Evolutionary conservation across 37 sponge, comb jelly and placozoan genomes (phyloP).

Genomic region (Halisarca cf. caerulea): DNA sequence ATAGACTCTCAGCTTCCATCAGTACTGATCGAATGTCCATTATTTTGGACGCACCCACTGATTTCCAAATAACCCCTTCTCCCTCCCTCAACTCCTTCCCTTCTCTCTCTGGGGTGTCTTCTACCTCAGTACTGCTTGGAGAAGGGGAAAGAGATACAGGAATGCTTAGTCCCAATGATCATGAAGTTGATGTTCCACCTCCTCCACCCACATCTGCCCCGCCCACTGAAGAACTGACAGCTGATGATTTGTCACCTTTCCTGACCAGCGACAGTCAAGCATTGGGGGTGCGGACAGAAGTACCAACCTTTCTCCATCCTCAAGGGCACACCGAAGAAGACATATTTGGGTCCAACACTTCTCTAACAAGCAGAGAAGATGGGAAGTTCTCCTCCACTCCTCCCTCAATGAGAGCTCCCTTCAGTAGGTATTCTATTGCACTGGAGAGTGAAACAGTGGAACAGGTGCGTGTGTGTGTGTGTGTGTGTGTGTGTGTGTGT

Average conservation of each 20-base stretch:
- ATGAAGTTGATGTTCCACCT: constrained; percentile 1
- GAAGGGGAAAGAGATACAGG: not conserved
- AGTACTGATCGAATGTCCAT: not conserved
- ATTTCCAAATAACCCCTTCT: not conserved
- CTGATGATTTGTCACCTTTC: not conserved
- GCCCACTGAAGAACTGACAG: not conserved
- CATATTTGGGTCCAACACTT: not conserved
- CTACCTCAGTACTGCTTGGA: not conserved
- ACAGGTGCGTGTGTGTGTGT: too few relatives aligned
- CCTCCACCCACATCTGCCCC: constrained; percentile 6
- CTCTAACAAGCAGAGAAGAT: not conserved
- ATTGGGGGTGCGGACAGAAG: too few relatives aligned
- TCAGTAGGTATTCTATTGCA: constrained; percentile 8
- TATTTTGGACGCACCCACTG: not conserved
- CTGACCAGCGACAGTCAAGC: too few relatives aligned
- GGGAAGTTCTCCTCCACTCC: not conserved
- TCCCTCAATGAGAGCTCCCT: not conserved
- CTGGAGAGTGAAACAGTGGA: too few relatives aligned
- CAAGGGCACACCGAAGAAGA: too few relatives aligned
- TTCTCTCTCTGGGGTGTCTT: not conserved
- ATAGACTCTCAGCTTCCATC: too few relatives aligned
- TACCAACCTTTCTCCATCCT: too few relatives aligned
- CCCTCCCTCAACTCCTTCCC: not conserved
- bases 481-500: too few relatives aligned
- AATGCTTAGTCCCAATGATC: not conserved